Percentiles rank a stretch among this genome's conserved stretches.
Evolutionary conservation across 2,797 vertebrate genomes (phyloP).

Genomic region (Perodicticus potto): DNA sequence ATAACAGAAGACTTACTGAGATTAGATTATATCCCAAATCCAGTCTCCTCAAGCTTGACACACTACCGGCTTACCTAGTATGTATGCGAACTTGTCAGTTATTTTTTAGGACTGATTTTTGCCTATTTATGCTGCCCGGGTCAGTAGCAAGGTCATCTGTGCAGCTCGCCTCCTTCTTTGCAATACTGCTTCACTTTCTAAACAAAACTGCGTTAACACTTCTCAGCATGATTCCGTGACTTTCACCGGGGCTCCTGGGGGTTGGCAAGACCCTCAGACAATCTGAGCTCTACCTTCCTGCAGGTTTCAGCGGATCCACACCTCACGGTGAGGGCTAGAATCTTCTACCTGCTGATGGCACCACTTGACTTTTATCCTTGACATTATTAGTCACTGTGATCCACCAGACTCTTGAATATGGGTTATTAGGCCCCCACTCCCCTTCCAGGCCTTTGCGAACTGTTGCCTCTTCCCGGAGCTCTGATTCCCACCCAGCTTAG

Average conservation of each 20-base stretch:
- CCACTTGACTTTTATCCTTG: not conserved
- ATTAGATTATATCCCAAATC: not conserved
- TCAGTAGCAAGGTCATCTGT: not conserved
- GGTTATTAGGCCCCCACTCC: not conserved
- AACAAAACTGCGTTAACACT: not conserved
- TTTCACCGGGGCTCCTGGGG: fast-evolving
- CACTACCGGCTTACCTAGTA: not conserved
- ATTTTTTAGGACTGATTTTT: not conserved
- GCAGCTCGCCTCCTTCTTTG: not conserved
- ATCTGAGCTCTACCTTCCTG: not conserved
- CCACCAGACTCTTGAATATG: not conserved
- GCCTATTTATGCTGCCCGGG: not conserved
- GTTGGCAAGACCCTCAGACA: not conserved
- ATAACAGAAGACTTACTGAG: not conserved
- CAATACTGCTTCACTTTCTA: not conserved
- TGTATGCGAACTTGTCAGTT: not conserved
- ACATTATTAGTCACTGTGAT: not conserved
- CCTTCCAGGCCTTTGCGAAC: not conserved
- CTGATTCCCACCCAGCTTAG: not conserved
- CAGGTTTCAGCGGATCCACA: not conserved
- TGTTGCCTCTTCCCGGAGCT: not conserved
- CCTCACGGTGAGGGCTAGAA: not conserved
- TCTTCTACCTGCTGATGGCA: not conserved
- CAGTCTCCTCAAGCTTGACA: not conserved
- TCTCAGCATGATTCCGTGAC: not conserved